A percentile compares a stretch with the other conserved stretches of the same genome.
Conservation (phyloP, 2,888 invertebrate species). For the Philonicus albiceps region DNA sequence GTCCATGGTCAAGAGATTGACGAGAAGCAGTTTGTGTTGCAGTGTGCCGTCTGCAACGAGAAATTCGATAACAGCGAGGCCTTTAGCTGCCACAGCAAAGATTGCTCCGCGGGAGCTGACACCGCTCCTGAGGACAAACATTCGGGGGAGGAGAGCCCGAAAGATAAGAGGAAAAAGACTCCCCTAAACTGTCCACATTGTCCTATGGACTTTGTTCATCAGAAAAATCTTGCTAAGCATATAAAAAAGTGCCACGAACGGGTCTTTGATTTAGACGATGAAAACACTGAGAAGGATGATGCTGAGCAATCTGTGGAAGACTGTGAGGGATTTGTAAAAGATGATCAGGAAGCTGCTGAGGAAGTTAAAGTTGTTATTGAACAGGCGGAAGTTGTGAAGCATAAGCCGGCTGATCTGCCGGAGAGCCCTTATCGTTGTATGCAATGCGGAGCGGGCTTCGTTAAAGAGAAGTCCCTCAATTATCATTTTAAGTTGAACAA, state of each 20-base stretch:
- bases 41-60: conserved; percentile 29
- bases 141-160: background rate
- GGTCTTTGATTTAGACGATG: conserved; percentile 50
- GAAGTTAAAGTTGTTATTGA: conserved; percentile 54
- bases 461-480: conserved; percentile 56
- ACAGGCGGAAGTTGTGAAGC: conserved; percentile 59
- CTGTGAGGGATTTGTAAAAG: background rate
- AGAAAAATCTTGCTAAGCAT: conserved; percentile 61
- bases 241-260: conserved; percentile 61
- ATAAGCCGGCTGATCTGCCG: background rate
- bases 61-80: background rate
- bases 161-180: background rate
- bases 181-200: conserved; percentile 48
- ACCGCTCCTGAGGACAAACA: background rate
- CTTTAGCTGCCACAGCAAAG: background rate
- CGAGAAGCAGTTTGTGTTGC: background rate
- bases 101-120: background rate
- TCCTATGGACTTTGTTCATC: conserved; percentile 62
- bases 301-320: background rate
- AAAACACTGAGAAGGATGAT: background rate
- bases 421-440: conserved; percentile 54
- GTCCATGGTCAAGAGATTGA: background rate
- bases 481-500: conserved; percentile 61
- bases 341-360: background rate
- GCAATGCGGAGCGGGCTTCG: conserved; percentile 60